A percentile compares a stretch with the other conserved stretches of the same genome.
These are phyloP conservation scores for Bunonema sp. DNA, from an alignment of 2,888 invertebrate species.

Conservation along the genomic window DNA sequence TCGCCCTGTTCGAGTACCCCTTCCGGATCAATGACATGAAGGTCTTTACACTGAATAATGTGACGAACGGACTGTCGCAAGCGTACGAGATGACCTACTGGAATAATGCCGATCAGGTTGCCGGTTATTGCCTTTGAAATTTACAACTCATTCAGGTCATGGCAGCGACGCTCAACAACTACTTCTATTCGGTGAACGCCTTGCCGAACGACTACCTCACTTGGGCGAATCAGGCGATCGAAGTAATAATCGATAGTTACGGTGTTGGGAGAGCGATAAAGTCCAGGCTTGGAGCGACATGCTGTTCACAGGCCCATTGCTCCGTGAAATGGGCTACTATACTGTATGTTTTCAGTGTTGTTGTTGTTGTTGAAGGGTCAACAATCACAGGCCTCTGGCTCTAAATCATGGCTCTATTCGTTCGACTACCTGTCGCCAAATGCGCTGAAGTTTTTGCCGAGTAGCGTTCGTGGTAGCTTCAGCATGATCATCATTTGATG, in stretches of 20 bases:
- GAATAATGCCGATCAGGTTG: conserved; percentile 7
- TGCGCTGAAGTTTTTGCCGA: too few relatives aligned
- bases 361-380: too few relatives aligned
- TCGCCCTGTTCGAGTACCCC: too few relatives aligned
- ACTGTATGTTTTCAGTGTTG: too few relatives aligned
- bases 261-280: not conserved
- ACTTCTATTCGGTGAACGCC: conserved; percentile 10
- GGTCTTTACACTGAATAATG: too few relatives aligned
- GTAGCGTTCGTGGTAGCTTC: too few relatives aligned
- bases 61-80: conserved; percentile 5
- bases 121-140: not conserved
- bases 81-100: conserved; percentile 15
- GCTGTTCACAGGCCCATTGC: conserved; percentile 16
- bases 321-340: conserved; percentile 12
- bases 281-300: conserved; percentile 13
- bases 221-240: conserved; percentile 11
- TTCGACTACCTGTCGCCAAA: conserved; percentile 13
- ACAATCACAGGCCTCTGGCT: too few relatives aligned
- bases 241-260: not conserved
- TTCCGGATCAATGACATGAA: not conserved
- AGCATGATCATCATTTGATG: too few relatives aligned
- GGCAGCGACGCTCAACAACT: conserved; percentile 8
- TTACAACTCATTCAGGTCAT: conserved; percentile 4
- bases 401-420: conserved; percentile 12
- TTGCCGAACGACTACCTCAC: conserved; percentile 9